Evolutionary conservation across 1,140 invertebrate genomes (phyloP), one percentile per base, ranked within the genome.

Genomic region (Lamellibrachia luymesi): DNA sequence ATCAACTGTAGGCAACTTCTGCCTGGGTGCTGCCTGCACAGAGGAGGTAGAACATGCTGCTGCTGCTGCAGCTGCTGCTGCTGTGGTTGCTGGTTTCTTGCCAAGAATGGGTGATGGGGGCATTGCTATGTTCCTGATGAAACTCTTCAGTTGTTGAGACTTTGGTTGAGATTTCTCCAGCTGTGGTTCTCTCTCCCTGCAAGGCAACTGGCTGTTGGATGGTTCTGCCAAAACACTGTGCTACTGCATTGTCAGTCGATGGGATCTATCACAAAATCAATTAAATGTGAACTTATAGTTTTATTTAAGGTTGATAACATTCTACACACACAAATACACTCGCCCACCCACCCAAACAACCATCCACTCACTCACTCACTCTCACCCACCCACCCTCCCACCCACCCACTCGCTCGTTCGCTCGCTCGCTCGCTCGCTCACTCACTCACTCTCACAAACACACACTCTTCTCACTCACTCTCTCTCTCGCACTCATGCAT

Each of bases 81-180:
- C 80, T 93, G 52, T 93, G 93, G 89, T 51, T 93, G 52, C 25
- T 50, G 97, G 96, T 96, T 98, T 98, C 94, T 98, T 97, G 13
- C 97, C 97, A 96, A 98, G 96, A 90, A 98, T 97, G 4, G 98
- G 98, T 95, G 98, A 98, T 1, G 97, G 97, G 51, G 96, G 96
- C 5, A 95, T 92, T 27, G 97, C 97, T 56, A 95, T 95, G 95
- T 98, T 98, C 93, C 97, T 96, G 94, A 98, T 98, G 0, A 98
- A 96, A 95, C 97, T 97, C 94, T 98, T 97, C 1, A 98, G 96
- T 0, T 98, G 98, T 95, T 97, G 97, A 0, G 97, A 95, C 92
- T 89, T 93, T 90, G 51, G 94, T 93, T 92, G 92, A 92, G 5
- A 92, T 50, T 93, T 94, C 92, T 93, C 93, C 92, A 92, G 13